These are phyloP conservation scores for Rhinella marina DNA, from an alignment of 2,797 vertebrate genomes.

Conservation along the genomic window DNA sequence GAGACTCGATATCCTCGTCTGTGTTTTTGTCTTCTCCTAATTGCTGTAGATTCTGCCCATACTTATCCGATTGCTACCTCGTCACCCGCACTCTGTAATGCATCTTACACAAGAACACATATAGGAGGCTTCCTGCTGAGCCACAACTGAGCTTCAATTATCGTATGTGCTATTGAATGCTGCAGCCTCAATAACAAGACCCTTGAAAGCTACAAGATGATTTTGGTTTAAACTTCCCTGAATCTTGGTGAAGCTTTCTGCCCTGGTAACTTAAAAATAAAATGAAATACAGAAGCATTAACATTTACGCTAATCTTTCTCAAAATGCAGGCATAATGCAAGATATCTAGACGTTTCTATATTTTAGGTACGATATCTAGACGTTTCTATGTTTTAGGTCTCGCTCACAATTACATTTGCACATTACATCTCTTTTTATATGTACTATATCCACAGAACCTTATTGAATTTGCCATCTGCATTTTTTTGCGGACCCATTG, in stretches of 20 bases:
- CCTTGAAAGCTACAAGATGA: slow-evolving; percentile 27
- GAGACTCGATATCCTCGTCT: not conserved
- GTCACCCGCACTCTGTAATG: slow-evolving; percentile 8
- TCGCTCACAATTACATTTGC: not conserved
- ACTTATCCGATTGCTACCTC: not conserved
- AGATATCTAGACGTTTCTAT: not conserved
- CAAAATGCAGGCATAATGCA: not conserved
- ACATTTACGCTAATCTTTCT: not conserved
- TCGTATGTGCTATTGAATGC: slow-evolving; percentile 25
- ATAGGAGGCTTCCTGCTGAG: slow-evolving; percentile 6
- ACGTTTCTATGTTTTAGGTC: not conserved
- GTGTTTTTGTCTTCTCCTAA: slow-evolving; percentile 26
- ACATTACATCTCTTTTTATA: no score
- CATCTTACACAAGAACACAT: slow-evolving; percentile 37
- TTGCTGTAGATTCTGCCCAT: slow-evolving; percentile 34
- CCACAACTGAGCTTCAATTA: slow-evolving; percentile 31
- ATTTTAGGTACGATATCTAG: not conserved
- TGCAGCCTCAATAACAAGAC: slow-evolving; percentile 11
- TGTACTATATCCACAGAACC: no score
- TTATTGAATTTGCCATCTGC: no score
- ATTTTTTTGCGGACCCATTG: no score
- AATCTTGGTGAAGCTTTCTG: not conserved
- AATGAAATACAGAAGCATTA: not conserved
- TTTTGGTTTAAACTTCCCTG: slow-evolving; percentile 2
- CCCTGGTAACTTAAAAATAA: not conserved